Evolutionary conservation across 2,113 vertebrate genomes (phyloP), one percentile per base, ranked within the genome.

Genomic region (Orientallactaga bullata): DNA sequence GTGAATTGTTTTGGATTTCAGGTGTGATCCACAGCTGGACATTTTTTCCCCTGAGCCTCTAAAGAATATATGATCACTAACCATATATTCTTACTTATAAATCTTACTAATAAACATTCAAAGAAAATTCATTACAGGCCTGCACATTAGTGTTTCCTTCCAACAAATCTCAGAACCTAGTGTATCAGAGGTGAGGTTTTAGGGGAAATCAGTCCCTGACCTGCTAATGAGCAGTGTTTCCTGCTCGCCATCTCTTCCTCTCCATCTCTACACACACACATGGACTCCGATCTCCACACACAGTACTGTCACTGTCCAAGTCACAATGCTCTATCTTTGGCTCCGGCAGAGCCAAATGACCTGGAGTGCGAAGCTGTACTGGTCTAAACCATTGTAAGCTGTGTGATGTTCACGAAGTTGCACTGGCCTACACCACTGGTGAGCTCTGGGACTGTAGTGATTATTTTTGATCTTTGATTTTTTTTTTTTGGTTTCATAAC

Each of bases 391-490:
- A 15, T 63, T 72, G 7, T 63, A 47, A 55, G 7, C 55, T 55
- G 15, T 55, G 55, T 55, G 55, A 55, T 16, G 55, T 55, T 13
- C 55, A 55, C 63, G n/a, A 81, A 42, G 23, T 18, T 28, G 76
- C 60, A 23, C 23, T 61, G n/a, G 32, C 37, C 69, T 37, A 23
- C 17, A 63, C 6, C 61, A 15, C 69, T 8, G 18, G 51, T 9
- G 18, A 28, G 35, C 60, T 72, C 13, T 61, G 20, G 55, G 76
- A 89, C 58, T 72, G 42, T 42, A 63, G 20, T 26, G 55, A 20
- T 90, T 82, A 68, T 28, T 90, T 81, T 51, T 94, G 71, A 82
- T 37, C 28, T 85, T 88, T 83, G 35, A 39, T 86, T 82, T 65
- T 55, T 55, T 55, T 83, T 77, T 24, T 91, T n/a, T n/a, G n/a